Base-by-base conservation (phyloP, 2,888 invertebrate species). In the Hypena proboscidalis region DNA sequence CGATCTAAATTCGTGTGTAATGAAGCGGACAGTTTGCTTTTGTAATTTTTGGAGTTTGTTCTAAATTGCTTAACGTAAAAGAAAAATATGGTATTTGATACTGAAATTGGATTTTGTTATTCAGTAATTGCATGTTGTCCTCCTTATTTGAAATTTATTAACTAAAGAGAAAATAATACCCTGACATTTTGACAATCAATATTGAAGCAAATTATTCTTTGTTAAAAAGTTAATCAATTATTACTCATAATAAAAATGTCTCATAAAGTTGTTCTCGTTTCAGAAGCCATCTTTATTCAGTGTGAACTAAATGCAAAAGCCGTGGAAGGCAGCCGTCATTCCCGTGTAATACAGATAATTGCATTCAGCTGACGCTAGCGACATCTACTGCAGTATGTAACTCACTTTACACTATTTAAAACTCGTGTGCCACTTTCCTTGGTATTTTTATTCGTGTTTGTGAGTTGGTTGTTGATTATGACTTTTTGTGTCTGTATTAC, bases 341-440 rank as follows among this genome's bases (percentile, higher is more conserved):
- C 63, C 60, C 56, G 50, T 53, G 67, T 70, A 79, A 78, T 77
- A 70, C 70, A 59, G 72, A 74, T 83, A 83, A 84, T 83, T 83
- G 74, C 70, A 68, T 83, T 82, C 73, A 74, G 73, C 75, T 72
- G 72, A 62, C 72, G 74, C 65, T n/a, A 63, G 65, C 38, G 51
- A 39, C 39, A 56, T 63, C 62, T 56, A 64, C 64, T 66, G 71
- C 74, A 74, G 68, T 74, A 57, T 71, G 65, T 80, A 78, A 83
- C 77, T 77, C 77, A 60, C 62, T 83, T 81, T 73, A 49, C 71
- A 71, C 74, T 74, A 69, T 77, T 78, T 74, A 74, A 73, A 70
- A 70, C 65, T 70, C 68, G 64, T 67, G 37, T 37, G 21, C 3
- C 32, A 45, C 32, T 27, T 30, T 21, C 30, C 14, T 8, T 13